Evolutionary conservation across 2,888 invertebrate species (phyloP).

Genomic region (Axea sp.): DNA sequence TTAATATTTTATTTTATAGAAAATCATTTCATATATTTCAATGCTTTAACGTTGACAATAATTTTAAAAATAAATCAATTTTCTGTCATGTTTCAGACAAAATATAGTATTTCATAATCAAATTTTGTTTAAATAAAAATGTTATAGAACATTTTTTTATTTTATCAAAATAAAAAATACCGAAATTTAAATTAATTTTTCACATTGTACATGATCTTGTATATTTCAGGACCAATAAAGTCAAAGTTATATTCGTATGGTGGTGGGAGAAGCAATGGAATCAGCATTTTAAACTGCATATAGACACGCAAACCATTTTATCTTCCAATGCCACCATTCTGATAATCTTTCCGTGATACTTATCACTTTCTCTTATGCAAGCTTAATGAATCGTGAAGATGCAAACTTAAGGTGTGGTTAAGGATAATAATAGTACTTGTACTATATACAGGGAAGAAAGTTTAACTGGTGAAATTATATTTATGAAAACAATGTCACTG

Average conservation of each 20-base stretch:
- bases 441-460: constrained; percentile 31
- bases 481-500: constrained; percentile 41
- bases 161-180: no score
- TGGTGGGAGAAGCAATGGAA: constrained; percentile 18
- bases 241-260: constrained; percentile 16
- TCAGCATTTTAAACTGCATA: constrained; percentile 46
- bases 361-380: constrained; percentile 56
- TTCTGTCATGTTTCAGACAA: no score
- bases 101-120: no score
- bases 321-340: constrained; percentile 46
- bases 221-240: constrained; percentile 38
- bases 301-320: constrained; percentile 54
- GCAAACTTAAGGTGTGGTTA: constrained; percentile 49
- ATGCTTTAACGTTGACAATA: no score
- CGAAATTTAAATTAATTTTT: no score
- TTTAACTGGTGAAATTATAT: constrained; percentile 22
- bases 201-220: constrained; percentile 29
- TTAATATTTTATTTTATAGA: no score
- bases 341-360: constrained; percentile 56
- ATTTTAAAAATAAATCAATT: no score
- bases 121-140: no score
- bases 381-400: constrained; percentile 57
- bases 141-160: no score
- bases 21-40: no score
- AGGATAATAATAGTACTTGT: constrained; percentile 50